phyloP scores from a whole-genome alignment of 2,113 vertebrate genomes.

The Diphyllodes magnificus region DNA sequence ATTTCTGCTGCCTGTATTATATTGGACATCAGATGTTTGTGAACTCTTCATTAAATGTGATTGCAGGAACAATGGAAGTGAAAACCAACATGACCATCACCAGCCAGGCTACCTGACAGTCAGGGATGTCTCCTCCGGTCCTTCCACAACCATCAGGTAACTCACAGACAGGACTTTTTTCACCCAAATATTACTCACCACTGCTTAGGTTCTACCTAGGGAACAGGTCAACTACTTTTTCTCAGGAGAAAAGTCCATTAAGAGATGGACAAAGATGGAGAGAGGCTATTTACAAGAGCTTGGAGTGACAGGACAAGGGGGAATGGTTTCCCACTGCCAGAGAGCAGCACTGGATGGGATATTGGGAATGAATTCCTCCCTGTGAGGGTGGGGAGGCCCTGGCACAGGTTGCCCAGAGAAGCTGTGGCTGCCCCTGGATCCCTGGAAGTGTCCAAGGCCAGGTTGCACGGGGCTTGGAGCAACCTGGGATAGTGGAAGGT shows the following conservation, averaged over 20 bases:
- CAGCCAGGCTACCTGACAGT: not conserved
- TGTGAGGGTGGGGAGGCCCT: not conserved
- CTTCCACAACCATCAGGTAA: not conserved
- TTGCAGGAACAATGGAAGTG: not conserved
- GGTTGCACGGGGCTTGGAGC: rapidly evolving
- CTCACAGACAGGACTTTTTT: not conserved
- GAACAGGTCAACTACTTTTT: not conserved
- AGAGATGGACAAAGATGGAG: not conserved
- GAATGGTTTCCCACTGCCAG: not conserved
- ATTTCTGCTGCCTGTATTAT: not conserved
- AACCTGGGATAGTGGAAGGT: rapidly evolving
- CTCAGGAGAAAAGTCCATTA: not conserved
- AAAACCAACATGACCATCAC: not conserved
- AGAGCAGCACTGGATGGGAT: not conserved
- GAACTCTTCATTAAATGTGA: not conserved
- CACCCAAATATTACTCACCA: not conserved
- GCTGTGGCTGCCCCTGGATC: not conserved
- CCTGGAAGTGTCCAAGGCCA: not conserved
- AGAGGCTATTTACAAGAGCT: not conserved
- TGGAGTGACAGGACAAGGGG: not conserved
- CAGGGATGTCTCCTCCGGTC: not conserved
- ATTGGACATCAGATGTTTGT: not conserved
- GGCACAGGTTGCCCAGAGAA: not conserved
- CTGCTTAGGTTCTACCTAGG: not conserved
- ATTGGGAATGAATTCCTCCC: not conserved